A percentile compares a stretch with the other conserved stretches of the same genome.
phyloP scores from a whole-genome alignment of 2,113 vertebrate genomes.

The Pyrgilauda ruficollis region DNA sequence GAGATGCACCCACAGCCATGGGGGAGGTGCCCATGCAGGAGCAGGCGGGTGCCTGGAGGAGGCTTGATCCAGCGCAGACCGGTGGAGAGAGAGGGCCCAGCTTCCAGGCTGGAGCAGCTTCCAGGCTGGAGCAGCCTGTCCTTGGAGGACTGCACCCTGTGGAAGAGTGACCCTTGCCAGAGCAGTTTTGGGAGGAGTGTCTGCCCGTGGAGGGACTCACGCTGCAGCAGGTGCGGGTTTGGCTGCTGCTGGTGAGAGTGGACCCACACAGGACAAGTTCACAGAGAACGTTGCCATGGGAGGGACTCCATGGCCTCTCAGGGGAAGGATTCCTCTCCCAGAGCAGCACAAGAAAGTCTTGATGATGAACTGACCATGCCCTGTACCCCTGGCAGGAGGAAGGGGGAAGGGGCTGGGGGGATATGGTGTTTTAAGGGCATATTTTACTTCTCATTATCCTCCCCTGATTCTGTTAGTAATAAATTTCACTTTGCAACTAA shows the following conservation, averaged over 20 bases:
- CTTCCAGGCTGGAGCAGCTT: too few relatives aligned
- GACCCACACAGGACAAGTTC: too few relatives aligned
- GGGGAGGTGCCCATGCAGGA: background rate
- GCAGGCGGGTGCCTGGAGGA: background rate
- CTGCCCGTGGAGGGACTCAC: background rate
- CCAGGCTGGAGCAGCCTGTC: background rate
- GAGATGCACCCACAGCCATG: background rate
- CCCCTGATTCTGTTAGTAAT: background rate
- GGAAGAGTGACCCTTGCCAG: background rate
- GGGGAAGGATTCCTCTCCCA: background rate
- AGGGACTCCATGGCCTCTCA: background rate
- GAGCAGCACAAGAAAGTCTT: background rate
- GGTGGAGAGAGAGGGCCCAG: background rate
- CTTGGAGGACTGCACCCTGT: background rate
- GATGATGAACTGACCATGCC: background rate
- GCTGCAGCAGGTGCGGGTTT: background rate
- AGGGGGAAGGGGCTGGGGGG: too few relatives aligned
- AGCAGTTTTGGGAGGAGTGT: background rate
- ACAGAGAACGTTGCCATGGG: background rate
- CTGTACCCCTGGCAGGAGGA: background rate
- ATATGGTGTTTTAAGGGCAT: background rate
- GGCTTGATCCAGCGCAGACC: background rate
- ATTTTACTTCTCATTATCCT: background rate
- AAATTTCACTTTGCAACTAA: background rate
- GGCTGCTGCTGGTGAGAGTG: background rate